Percentiles rank a stretch among this genome's conserved stretches.
These are phyloP conservation scores for Capitulum mitella DNA, from an alignment of 2,888 invertebrate species.

Conservation along the genomic window DNA sequence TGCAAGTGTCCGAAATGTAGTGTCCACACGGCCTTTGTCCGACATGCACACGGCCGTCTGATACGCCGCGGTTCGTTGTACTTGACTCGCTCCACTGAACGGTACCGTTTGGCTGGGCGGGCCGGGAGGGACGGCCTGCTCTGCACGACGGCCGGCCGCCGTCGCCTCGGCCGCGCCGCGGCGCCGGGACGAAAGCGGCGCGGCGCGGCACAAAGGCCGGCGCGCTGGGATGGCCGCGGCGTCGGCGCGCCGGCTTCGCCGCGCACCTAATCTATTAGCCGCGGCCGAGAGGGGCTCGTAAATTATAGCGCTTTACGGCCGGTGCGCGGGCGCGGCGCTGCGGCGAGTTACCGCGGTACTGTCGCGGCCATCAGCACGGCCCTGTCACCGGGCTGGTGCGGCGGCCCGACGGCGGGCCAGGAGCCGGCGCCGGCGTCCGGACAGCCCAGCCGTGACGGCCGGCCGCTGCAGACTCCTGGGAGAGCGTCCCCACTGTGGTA, in stretches of 20 bases:
- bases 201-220: background rate
- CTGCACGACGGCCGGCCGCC: background rate
- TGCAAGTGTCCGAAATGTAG: background rate
- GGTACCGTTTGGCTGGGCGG: too few relatives aligned
- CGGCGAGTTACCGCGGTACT: too few relatives aligned
- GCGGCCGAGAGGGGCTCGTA: background rate
- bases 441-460: too few relatives aligned
- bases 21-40: background rate
- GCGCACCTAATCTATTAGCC: constrained; percentile 5
- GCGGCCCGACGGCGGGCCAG: too few relatives aligned
- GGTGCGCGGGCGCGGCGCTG: background rate
- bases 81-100: too few relatives aligned
- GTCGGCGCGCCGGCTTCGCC: background rate
- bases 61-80: background rate
- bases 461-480: too few relatives aligned
- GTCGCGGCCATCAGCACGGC: too few relatives aligned
- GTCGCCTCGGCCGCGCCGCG: background rate
- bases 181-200: background rate
- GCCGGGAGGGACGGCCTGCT: too few relatives aligned
- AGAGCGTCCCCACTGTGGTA: too few relatives aligned
- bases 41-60: background rate
- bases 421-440: too few relatives aligned
- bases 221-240: background rate
- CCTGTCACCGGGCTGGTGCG: background rate
- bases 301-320: constrained; percentile 10